Conservation (phyloP, 2,888 invertebrate species). For the Agelastica alni region DNA sequence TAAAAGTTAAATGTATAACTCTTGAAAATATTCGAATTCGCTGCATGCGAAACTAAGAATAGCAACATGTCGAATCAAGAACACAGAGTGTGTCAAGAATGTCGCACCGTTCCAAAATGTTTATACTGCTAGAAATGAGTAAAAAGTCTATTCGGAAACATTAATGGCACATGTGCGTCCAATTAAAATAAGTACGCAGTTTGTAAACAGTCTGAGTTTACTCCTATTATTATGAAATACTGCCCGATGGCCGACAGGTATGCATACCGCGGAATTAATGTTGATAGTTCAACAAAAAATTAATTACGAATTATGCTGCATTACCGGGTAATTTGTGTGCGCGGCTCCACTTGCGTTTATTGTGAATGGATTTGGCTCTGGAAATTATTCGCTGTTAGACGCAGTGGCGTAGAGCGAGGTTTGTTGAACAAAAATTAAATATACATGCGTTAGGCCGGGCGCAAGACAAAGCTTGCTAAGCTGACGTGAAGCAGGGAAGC, state of each 20-base stretch:
- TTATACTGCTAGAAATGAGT: neutral
- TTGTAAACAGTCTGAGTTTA: slow-evolving; percentile 23
- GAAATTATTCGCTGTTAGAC: too few species aligned
- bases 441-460: too few species aligned
- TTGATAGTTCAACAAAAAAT: neutral
- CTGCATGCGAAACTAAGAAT: too few species aligned
- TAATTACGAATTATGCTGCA: slow-evolving; percentile 3
- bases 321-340: neutral
- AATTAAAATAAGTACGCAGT: slow-evolving; percentile 31
- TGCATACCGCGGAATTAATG: slow-evolving; percentile 15
- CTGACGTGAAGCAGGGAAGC: too few species aligned
- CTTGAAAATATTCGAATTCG: too few species aligned
- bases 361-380: slow-evolving; percentile 1
- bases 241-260: slow-evolving; percentile 13
- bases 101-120: neutral
- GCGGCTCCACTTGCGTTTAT: neutral
- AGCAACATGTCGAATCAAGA: too few species aligned
- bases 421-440: too few species aligned
- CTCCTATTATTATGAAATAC: slow-evolving; percentile 29
- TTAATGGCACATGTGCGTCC: slow-evolving; percentile 31
- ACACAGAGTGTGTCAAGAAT: slow-evolving; percentile 9
- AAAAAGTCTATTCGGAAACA: slow-evolving; percentile 24
- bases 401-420: too few species aligned
- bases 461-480: too few species aligned
- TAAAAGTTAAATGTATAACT: too few species aligned